Conservation (phyloP, 2,888 invertebrate genomes). For the Entomobrya proxima region DNA sequence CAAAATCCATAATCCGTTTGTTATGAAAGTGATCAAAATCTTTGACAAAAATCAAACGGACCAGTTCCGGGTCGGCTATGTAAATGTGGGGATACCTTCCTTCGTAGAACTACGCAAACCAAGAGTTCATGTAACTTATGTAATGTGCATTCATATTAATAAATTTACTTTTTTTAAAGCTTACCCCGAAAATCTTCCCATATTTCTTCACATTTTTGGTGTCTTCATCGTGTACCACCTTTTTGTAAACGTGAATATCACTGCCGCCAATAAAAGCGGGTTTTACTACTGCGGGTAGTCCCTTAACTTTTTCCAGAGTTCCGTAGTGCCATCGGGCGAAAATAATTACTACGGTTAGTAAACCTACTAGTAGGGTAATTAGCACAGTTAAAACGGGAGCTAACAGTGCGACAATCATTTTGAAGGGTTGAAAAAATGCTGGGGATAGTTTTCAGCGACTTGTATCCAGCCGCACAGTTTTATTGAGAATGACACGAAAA, state of each 20-base stretch:
- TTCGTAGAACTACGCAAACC: slow-evolving; percentile 56
- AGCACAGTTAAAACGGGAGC: too few relatives aligned
- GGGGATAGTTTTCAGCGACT: too few relatives aligned
- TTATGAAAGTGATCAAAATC: slow-evolving; percentile 69
- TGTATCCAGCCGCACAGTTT: too few relatives aligned
- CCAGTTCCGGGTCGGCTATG: slow-evolving; percentile 58
- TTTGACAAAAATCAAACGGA: slow-evolving; percentile 66
- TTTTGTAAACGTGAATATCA: slow-evolving; percentile 52
- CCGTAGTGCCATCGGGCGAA: slow-evolving; percentile 69
- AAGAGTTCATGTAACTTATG: background rate
- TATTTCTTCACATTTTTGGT: slow-evolving; percentile 51
- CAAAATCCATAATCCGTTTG: slow-evolving; percentile 56
- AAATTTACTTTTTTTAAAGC: background rate
- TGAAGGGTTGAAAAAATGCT: too few relatives aligned
- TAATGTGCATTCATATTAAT: background rate
- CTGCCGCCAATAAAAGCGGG: slow-evolving; percentile 65
- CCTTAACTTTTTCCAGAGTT: slow-evolving; percentile 55
- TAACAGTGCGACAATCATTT: too few relatives aligned
- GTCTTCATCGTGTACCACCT: slow-evolving; percentile 54
- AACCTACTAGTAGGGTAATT: too few relatives aligned
- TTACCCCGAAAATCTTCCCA: slow-evolving; percentile 66
- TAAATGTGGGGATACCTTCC: slow-evolving; percentile 62
- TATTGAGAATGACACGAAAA: too few relatives aligned
- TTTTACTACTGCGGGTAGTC: slow-evolving; percentile 46
- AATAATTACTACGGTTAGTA: too few relatives aligned